Evolutionary conservation across 2,797 vertebrate species (phyloP).

Genomic region (Pitangus sulphuratus): DNA sequence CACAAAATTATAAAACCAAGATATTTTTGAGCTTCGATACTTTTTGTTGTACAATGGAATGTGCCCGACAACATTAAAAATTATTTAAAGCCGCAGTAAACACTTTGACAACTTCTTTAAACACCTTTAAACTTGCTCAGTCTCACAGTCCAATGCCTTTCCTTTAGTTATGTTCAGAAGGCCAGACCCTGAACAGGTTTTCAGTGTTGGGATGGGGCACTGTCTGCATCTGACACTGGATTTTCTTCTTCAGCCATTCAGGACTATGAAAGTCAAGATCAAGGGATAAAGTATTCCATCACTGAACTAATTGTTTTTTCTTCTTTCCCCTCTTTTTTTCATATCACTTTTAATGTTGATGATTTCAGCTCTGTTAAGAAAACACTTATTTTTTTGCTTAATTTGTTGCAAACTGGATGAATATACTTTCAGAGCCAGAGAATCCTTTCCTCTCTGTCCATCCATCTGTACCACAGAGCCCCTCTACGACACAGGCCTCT

Average conservation of each 20-base stretch:
- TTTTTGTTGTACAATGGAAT: neutral
- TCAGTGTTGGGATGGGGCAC: neutral
- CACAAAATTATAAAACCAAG: neutral
- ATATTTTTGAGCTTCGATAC: neutral
- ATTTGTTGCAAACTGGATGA: neutral
- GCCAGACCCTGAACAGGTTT: neutral
- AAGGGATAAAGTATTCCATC: neutral
- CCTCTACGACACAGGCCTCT: fast-evolving
- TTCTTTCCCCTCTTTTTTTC: fast-evolving
- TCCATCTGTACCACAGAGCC: neutral
- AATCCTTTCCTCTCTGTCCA: neutral
- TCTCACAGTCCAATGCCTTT: neutral
- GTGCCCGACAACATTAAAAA: neutral
- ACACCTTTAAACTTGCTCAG: neutral
- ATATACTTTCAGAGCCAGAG: neutral
- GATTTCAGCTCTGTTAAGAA: neutral
- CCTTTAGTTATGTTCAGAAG: neutral
- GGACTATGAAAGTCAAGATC: neutral
- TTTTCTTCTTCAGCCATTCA: neutral
- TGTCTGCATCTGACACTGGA: neutral
- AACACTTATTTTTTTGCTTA: fast-evolving
- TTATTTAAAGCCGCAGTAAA: neutral
- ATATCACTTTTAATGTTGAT: neutral
- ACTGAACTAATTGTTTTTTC: fast-evolving
- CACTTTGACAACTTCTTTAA: neutral